Evolutionary conservation across 1,140 invertebrate genomes (phyloP).

Genomic region (Cydia splendana): DNA sequence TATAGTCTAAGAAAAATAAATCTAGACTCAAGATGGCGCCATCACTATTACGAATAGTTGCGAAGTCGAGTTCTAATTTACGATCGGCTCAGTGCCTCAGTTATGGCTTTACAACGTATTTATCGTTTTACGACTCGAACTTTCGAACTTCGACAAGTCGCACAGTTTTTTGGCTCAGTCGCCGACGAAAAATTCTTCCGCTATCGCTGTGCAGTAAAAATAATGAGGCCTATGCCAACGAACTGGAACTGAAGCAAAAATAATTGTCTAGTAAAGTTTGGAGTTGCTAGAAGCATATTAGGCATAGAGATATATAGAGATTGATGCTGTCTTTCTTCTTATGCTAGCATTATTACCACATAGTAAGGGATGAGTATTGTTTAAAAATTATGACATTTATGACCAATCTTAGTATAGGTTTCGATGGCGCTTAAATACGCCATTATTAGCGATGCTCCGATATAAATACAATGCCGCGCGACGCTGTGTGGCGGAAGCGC

Average conservation of each 20-base stretch:
- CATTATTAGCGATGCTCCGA: too few relatives aligned
- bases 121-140: constrained; percentile 70
- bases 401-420: too few relatives aligned
- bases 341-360: too few relatives aligned
- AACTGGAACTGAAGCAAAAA: neutral
- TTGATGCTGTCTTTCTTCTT: too few relatives aligned
- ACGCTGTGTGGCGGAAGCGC: too few relatives aligned
- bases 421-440: too few relatives aligned
- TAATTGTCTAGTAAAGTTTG: too few relatives aligned
- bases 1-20: constrained; percentile 3
- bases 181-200: neutral
- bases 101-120: constrained; percentile 77
- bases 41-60: constrained; percentile 44
- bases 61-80: constrained; percentile 72
- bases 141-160: constrained; percentile 57
- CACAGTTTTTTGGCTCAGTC: constrained; percentile 6
- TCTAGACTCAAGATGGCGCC: neutral
- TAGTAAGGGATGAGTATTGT: too few relatives aligned
- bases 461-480: too few relatives aligned
- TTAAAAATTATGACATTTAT: too few relatives aligned
- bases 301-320: too few relatives aligned
- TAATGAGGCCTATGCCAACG: neutral
- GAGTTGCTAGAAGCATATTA: too few relatives aligned
- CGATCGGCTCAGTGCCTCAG: constrained; percentile 62
- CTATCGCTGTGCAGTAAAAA: neutral